Conservation (phyloP, 2,113 vertebrate species). For the Rhinogobius similis region DNA sequence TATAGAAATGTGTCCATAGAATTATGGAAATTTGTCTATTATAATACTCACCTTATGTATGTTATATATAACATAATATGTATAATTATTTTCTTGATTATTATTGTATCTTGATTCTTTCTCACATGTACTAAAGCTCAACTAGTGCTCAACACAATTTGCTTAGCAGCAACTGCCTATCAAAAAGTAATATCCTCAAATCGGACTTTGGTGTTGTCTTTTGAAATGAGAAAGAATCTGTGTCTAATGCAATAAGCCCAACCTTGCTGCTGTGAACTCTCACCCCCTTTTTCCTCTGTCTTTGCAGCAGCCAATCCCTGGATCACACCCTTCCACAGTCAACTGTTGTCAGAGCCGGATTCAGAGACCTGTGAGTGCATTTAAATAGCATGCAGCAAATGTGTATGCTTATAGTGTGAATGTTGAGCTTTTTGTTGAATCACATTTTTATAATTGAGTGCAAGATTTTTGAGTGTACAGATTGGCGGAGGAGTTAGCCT, state of each 20-base stretch:
- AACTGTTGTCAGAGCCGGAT: constrained; percentile 39
- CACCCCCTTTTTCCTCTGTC: constrained; percentile 46
- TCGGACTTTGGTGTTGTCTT: constrained; percentile 77
- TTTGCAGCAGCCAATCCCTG: constrained; percentile 21
- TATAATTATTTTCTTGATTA: too few relatives aligned
- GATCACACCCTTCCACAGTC: constrained; percentile 31
- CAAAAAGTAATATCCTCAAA: constrained; percentile 82
- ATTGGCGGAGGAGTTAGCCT: too few relatives aligned
- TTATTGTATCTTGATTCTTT: too few relatives aligned
- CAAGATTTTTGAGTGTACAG: too few relatives aligned
- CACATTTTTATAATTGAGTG: too few relatives aligned
- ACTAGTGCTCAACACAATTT: constrained; percentile 1
- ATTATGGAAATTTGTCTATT: too few relatives aligned
- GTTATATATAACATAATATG: too few relatives aligned
- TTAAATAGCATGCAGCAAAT: not conserved
- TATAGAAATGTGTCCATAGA: too few relatives aligned
- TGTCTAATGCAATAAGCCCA: constrained; percentile 77
- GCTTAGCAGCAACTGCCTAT: constrained; percentile 75
- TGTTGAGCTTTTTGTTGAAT: too few relatives aligned
- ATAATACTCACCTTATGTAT: too few relatives aligned
- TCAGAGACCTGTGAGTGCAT: constrained; percentile 60
- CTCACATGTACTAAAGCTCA: not conserved
- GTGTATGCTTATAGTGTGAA: not conserved
- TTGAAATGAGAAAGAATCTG: constrained; percentile 81
- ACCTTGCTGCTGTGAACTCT: constrained; percentile 63